Conservation (phyloP, 2,113 vertebrate genomes). For the Melanerpes formicivorus region DNA sequence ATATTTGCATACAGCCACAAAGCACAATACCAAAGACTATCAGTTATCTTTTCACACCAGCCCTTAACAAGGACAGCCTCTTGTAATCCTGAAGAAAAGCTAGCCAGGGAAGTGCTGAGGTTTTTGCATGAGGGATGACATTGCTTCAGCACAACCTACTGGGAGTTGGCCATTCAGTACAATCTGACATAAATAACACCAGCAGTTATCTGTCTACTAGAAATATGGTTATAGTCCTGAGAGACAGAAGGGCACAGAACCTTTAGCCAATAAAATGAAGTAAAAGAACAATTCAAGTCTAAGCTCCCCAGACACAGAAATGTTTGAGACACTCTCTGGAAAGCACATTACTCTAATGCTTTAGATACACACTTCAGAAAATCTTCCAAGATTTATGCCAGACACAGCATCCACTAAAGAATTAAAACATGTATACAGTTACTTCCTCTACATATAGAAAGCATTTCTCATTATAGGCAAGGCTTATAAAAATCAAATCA, state of each 20-base stretch:
- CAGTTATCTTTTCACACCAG: background rate
- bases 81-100: background rate
- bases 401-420: background rate
- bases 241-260: background rate
- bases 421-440: background rate
- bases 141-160: background rate
- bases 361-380: background rate
- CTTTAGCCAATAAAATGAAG: background rate
- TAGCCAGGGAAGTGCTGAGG: background rate
- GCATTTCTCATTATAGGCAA: background rate
- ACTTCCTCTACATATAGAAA: background rate
- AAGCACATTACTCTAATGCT: background rate
- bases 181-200: background rate
- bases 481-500: slow-evolving; percentile 3
- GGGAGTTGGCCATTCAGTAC: background rate
- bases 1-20: background rate
- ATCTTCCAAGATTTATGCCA: background rate
- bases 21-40: background rate
- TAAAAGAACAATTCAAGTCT: background rate
- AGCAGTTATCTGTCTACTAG: background rate
- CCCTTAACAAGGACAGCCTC: background rate
- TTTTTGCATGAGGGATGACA: background rate
- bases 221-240: background rate
- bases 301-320: background rate
- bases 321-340: background rate